Evolutionary conservation across 2,797 vertebrate genomes (phyloP), one percentile per base, ranked within the genome.

Genomic region (Pseudotriccus pelzelni): DNA sequence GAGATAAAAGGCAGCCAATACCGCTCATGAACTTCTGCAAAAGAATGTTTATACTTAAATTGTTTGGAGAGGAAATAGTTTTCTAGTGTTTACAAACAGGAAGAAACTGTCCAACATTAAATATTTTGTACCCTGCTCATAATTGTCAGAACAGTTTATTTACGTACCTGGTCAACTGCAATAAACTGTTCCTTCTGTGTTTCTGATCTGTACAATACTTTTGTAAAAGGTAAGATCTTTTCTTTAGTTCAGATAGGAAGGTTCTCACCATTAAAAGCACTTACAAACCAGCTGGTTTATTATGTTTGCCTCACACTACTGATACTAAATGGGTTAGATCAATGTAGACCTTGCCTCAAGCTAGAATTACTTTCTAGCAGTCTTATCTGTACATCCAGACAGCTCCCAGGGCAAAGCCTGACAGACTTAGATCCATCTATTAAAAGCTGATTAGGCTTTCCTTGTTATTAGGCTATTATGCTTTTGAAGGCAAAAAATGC

Each of bases 21-120:
- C 53, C 59, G 32, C 27, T 77, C 6, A 3, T 37, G 44, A 66
- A 67, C 18, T 8, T 90, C 44, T 75, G 58, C 32, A 69, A 25
- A 87, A 63, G 46, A 36, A 39, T 67, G 36, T 75, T 84, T 49
- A 50, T 55, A 7, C 30, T 74, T 77, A 74, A 62, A 32, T 39
- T 85, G 56, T 82, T 76, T 64, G 44, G 56, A 74, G 41, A 85
- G 28, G 39, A 94, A 87, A 67, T 79, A 58, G 23, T 87, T 78
- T 44, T 30, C 44, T 64, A 79, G 21, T 87, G 89, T 89, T 93
- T 91, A 94, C 87, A 91, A 89, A 59, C 37, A 84, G 68, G 78
- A 74, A 87, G 34, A 87, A 93, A 69, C 27, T 55, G 23, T 60
- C 69, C 21, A 32, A 15, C 69, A 50, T 53, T 68, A 68, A 66